phyloP scores from a whole-genome alignment of 2,797 vertebrate genomes.

The Aphelocoma californica region DNA sequence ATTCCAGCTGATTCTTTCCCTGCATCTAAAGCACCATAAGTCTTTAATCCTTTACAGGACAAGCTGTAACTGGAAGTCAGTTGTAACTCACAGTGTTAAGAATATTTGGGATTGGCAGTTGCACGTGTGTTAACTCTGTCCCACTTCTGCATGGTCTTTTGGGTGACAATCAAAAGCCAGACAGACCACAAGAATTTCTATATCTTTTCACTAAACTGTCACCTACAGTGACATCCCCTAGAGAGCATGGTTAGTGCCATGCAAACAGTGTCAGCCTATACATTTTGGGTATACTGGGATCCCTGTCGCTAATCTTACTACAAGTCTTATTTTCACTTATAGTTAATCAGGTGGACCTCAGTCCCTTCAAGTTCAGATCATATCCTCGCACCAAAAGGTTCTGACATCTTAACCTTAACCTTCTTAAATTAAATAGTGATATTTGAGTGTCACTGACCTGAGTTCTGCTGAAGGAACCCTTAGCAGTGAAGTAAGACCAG shows the following conservation, averaged over 20 bases:
- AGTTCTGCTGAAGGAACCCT: background rate
- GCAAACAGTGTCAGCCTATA: background rate
- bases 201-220: background rate
- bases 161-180: background rate
- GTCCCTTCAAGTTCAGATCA: background rate
- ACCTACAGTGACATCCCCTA: background rate
- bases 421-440: background rate
- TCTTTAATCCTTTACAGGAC: background rate
- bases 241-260: background rate
- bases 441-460: background rate
- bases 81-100: background rate
- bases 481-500: background rate
- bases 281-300: background rate
- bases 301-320: background rate
- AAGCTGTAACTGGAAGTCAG: background rate
- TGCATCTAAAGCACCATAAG: background rate
- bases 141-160: background rate
- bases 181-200: background rate
- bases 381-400: background rate
- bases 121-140: fast-evolving
- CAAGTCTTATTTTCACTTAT: background rate
- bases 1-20: background rate
- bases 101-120: background rate
- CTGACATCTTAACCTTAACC: background rate
- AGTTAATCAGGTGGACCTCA: background rate